Base-by-base conservation (phyloP, 2,888 invertebrate genomes). In the Endotricha flammealis region DNA sequence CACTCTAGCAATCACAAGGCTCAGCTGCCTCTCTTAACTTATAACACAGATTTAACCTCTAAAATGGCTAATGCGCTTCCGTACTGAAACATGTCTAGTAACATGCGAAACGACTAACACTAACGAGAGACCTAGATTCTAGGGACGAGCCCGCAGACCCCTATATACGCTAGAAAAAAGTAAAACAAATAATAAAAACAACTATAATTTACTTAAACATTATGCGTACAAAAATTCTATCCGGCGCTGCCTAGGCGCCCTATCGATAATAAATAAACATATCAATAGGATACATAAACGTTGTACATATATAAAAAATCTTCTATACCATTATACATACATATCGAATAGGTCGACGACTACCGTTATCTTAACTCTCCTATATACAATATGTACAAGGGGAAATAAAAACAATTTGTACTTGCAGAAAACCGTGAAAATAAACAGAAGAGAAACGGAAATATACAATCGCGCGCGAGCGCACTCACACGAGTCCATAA, bases 351-450 rank as follows among this genome's bases (percentile, higher is more conserved):
- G 58, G 64, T 63, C 63, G 59, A 68, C 71, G 76, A 78, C 58
- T n/a, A 6, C n/a, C 54, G 49, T 64, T 56, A 71, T 64, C 66
- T 67, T 68, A 71, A 71, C 59, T 65, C 66, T 69, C 63, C 61
- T 87, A 87, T 86, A 77, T 87, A 87, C 86, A 87, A 71, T 87
- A 87, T 87, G 76, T 87, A 87, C 87, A 88, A 58, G 70, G 77
- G 73, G 74, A 83, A 86, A 85, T 81, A 85, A 80, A 85, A 86
- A 86, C 82, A 85, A 83, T 87, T 87, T 87, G 87, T 87, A 87
- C 87, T 87, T 82, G 85, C 83, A 81, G 86, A 86, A 74, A 82
- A 81, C 69, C 68, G 79, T 81, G 74, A 79, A 71, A 78, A 73
- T 64, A 61, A 72, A 74, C 60, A 67, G 54, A 66, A 65, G 54